Percentiles rank a stretch among this genome's conserved stretches.
Conservation (phyloP, 2,888 invertebrate species). For the Cheiracanthium punctorium region DNA sequence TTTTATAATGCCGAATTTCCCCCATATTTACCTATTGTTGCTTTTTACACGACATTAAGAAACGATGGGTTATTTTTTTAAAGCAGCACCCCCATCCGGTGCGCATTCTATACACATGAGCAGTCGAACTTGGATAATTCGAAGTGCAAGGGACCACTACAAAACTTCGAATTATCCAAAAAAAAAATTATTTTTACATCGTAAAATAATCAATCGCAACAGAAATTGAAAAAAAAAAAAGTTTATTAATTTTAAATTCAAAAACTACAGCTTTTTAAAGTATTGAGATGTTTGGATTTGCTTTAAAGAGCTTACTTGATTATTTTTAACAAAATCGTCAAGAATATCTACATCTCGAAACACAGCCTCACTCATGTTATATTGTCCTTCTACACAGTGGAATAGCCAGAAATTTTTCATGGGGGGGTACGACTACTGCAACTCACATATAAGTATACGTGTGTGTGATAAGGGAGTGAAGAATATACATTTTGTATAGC, state of each 20-base stretch:
- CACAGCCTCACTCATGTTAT: constrained; percentile 6
- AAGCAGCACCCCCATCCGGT: too few relatives aligned
- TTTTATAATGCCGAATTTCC: too few relatives aligned
- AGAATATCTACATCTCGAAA: not conserved
- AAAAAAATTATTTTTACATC: not conserved
- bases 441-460: too few relatives aligned
- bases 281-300: not conserved
- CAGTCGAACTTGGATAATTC: too few relatives aligned
- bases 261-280: not conserved
- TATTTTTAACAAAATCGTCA: not conserved
- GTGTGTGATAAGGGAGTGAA: too few relatives aligned
- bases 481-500: too few relatives aligned
- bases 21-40: too few relatives aligned
- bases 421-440: too few relatives aligned
- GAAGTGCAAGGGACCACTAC: not conserved
- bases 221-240: not conserved
- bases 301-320: not conserved
- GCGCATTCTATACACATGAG: too few relatives aligned
- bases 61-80: too few relatives aligned
- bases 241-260: not conserved
- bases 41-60: too few relatives aligned
- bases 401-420: too few relatives aligned
- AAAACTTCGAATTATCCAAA: not conserved
- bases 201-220: not conserved
- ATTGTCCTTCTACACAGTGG: not conserved